Percentiles rank a stretch among this genome's conserved stretches.
Conservation (phyloP, 2,113 vertebrate species). For the Campylomormyrus numenius region DNA sequence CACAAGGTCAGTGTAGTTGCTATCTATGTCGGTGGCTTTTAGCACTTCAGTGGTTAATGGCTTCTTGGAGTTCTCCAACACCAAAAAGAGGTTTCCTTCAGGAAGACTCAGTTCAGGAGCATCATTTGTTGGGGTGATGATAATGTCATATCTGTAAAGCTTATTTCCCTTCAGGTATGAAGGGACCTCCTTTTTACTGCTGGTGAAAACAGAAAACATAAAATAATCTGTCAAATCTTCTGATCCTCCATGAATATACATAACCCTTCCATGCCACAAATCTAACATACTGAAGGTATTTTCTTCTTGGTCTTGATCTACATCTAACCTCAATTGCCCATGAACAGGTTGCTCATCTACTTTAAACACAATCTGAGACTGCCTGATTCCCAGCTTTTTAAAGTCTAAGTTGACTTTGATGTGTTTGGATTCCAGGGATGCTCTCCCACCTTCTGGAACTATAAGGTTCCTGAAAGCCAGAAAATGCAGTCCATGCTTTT, state of each 20-base stretch:
- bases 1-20: slow-evolving; percentile 52
- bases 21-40: slow-evolving; percentile 72
- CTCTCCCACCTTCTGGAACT: slow-evolving; percentile 71
- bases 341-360: slow-evolving; percentile 63
- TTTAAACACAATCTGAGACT: slow-evolving; percentile 75
- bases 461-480: slow-evolving; percentile 68
- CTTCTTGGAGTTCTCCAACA: slow-evolving; percentile 80
- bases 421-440: slow-evolving; percentile 71
- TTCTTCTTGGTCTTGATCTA: slow-evolving; percentile 55
- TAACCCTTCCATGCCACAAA: slow-evolving; percentile 67
- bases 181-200: slow-evolving; percentile 61
- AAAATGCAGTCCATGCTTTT: slow-evolving; percentile 53
- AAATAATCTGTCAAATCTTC: slow-evolving; percentile 72
- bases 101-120: slow-evolving; percentile 73
- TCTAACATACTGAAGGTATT: slow-evolving; percentile 76
- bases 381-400: slow-evolving; percentile 65
- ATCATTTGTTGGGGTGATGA: slow-evolving; percentile 73
- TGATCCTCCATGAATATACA: slow-evolving; percentile 80
- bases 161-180: slow-evolving; percentile 59
- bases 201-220: slow-evolving; percentile 69
- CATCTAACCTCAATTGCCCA: slow-evolving; percentile 68
- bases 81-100: slow-evolving; percentile 69
- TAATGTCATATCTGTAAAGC: slow-evolving; percentile 66
- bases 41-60: slow-evolving; percentile 61
- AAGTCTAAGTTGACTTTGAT: slow-evolving; percentile 73